A percentile compares a stretch with the other conserved stretches of the same genome.
These are phyloP conservation scores for Lithodes maja DNA, from an alignment of 2,888 invertebrate species.

Conservation along the genomic window DNA sequence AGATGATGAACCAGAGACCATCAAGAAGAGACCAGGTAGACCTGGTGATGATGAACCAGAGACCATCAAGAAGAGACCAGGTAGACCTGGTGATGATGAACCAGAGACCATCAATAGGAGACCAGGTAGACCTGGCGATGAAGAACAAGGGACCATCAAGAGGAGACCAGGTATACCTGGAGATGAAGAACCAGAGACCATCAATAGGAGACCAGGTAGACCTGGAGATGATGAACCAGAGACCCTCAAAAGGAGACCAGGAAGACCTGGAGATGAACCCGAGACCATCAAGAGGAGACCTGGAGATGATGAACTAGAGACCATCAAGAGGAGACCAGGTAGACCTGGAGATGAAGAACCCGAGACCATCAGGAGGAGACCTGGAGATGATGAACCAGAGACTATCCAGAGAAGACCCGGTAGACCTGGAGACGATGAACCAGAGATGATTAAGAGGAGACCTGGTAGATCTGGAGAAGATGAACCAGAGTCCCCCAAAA, in stretches of 20 bases:
- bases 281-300: slow-evolving; percentile 7
- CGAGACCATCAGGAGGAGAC: not conserved
- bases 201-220: slow-evolving; percentile 23
- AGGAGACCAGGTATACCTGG: slow-evolving; percentile 7
- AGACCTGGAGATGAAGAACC: slow-evolving; percentile 24
- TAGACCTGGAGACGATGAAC: slow-evolving; percentile 11
- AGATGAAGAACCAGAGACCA: slow-evolving; percentile 22
- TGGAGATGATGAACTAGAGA: slow-evolving; percentile 30
- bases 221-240: slow-evolving; percentile 27
- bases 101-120: slow-evolving; percentile 27
- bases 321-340: not conserved
- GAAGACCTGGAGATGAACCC: slow-evolving; percentile 4
- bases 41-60: slow-evolving; percentile 22
- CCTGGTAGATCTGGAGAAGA: slow-evolving; percentile 15
- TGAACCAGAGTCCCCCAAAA: slow-evolving; percentile 20
- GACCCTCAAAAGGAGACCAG: slow-evolving; percentile 11
- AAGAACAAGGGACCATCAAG: slow-evolving; percentile 31
- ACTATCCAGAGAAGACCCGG: not conserved
- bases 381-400: slow-evolving; percentile 16
- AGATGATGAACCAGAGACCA: slow-evolving; percentile 41
- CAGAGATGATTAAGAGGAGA: slow-evolving; percentile 4
- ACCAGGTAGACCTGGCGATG: slow-evolving; percentile 5
- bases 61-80: slow-evolving; percentile 9
- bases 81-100: slow-evolving; percentile 21
- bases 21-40: slow-evolving; percentile 20